Evolutionary conservation across 2,888 invertebrate species (phyloP).

Genomic region (Malthinus flaveolus): DNA sequence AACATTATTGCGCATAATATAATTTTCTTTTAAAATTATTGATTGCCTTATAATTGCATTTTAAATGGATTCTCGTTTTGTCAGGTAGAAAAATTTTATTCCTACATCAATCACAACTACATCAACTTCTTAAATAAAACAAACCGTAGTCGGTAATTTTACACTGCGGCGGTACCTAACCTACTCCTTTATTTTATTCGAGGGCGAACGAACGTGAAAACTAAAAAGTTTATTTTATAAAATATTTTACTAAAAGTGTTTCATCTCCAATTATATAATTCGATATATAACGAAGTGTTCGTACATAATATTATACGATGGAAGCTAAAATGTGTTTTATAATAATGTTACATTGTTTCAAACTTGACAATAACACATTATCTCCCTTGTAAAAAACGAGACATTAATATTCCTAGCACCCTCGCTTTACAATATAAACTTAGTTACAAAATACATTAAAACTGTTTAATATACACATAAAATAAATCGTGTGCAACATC

Average conservation of each 20-base stretch:
- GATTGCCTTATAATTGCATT: constrained; percentile 14
- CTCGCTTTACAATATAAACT: constrained; percentile 50
- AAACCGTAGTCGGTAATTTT: no score
- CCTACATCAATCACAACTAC: background rate
- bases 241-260: background rate
- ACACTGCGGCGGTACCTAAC: no score
- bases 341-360: constrained; percentile 45
- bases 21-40: constrained; percentile 25
- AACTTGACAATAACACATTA: constrained; percentile 42
- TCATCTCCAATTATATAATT: constrained; percentile 4
- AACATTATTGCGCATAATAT: constrained; percentile 21
- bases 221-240: no score
- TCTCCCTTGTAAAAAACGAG: constrained; percentile 40
- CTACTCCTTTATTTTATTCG: no score
- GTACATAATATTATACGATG: constrained; percentile 8
- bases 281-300: constrained; percentile 1
- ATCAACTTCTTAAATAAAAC: no score
- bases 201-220: no score
- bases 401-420: constrained; percentile 50
- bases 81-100: constrained; percentile 4
- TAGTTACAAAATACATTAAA: constrained; percentile 51
- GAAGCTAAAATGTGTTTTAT: constrained; percentile 28
- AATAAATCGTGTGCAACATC: constrained; percentile 47
- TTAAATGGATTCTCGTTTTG: background rate
- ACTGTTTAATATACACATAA: constrained; percentile 51